A percentile compares a stretch with the other conserved stretches of the same genome.
Evolutionary conservation across 1,140 invertebrate species (phyloP).

Genomic region (Ridgeia piscesae): DNA sequence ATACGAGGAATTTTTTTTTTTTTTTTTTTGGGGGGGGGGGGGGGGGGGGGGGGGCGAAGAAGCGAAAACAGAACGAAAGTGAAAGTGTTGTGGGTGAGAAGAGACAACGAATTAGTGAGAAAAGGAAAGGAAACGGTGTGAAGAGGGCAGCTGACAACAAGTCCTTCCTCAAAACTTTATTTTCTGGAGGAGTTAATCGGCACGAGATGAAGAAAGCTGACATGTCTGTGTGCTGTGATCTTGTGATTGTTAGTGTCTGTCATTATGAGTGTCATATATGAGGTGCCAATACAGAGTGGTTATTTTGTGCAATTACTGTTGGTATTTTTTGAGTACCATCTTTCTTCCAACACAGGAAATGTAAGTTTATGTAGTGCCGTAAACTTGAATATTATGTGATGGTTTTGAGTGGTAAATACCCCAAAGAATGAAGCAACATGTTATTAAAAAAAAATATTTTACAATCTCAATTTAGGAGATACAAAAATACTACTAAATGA

Average conservation of each 20-base stretch:
- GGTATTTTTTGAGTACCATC: not conserved
- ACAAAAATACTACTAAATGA: no score
- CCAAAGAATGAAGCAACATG: no score
- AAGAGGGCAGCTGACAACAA: constrained; percentile 19
- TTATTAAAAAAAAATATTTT: no score
- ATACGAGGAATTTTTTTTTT: no score
- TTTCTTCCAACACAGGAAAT: not conserved
- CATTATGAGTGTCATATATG: not conserved
- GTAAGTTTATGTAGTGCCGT: not conserved
- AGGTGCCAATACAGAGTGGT: no score
- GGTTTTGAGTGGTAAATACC: no score
- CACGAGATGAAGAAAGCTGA: constrained; percentile 11
- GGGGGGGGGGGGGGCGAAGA: constrained; percentile 40
- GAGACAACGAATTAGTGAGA: not conserved
- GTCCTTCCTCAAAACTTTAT: constrained; percentile 42
- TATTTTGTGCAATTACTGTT: no score
- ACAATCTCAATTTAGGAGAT: no score
- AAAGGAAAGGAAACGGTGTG: not conserved
- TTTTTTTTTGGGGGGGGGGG: no score
- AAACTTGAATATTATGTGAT: no score
- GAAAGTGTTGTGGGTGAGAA: constrained; percentile 28
- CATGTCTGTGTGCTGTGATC: not conserved
- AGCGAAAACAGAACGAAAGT: constrained; percentile 20
- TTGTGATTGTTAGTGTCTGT: not conserved
- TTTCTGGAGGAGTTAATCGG: constrained; percentile 34